phyloP scores from a whole-genome alignment of 2,888 invertebrate species.

The Xestobium rufovillosum region DNA sequence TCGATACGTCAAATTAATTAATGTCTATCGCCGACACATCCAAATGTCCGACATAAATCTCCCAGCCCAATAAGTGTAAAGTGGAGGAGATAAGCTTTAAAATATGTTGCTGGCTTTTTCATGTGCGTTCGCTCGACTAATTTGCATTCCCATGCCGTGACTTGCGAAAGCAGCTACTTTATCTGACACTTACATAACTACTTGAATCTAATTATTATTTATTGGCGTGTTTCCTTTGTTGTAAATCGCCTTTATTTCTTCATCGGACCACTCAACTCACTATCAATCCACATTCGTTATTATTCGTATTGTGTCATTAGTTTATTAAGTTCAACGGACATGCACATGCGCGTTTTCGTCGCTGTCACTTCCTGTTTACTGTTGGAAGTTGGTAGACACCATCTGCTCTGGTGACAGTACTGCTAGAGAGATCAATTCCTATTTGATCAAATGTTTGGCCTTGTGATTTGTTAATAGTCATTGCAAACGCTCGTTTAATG shows the following conservation, averaged over 20 bases:
- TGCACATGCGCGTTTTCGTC: too few relatives aligned
- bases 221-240: conserved; percentile 33
- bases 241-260: conserved; percentile 37
- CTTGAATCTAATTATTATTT: conserved; percentile 41
- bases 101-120: conserved; percentile 29
- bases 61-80: conserved; percentile 27
- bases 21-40: conserved; percentile 28
- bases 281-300: too few relatives aligned
- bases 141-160: conserved; percentile 34
- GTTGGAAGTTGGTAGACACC: too few relatives aligned
- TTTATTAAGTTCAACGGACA: too few relatives aligned
- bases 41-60: conserved; percentile 28
- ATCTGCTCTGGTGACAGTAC: too few relatives aligned
- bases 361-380: too few relatives aligned
- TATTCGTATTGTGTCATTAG: too few relatives aligned
- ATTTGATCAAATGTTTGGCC: too few relatives aligned
- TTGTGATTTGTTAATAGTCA: too few relatives aligned
- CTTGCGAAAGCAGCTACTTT: conserved; percentile 35
- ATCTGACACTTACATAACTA: conserved; percentile 40
- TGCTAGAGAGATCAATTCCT: too few relatives aligned
- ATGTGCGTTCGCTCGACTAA: conserved; percentile 30
- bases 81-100: conserved; percentile 26
- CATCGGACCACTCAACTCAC: too few relatives aligned
- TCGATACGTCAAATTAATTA: conserved; percentile 32
- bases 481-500: too few relatives aligned